Conservation (phyloP, 2,797 vertebrate species). For the Phylloscopus collybita region DNA sequence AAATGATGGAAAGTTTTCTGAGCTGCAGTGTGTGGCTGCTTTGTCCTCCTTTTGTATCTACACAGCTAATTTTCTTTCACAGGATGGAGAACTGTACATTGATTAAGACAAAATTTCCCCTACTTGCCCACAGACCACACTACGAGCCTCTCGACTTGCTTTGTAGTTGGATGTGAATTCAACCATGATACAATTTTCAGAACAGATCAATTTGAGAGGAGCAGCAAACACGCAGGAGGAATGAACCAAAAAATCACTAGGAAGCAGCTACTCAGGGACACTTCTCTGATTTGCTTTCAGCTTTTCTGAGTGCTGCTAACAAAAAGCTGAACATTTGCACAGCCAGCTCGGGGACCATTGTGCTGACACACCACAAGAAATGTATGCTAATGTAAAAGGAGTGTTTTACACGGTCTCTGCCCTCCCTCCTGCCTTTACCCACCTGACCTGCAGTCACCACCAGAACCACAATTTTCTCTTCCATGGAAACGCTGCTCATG, state of each 20-base stretch:
- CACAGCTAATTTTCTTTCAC: constrained; percentile 44
- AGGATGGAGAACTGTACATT: constrained; percentile 48
- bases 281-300: background rate
- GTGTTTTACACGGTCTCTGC: background rate
- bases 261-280: background rate
- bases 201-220: constrained; percentile 28
- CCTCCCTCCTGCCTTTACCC: background rate
- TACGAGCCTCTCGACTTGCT: background rate
- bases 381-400: background rate
- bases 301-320: background rate
- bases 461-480: background rate
- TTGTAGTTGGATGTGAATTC: constrained; percentile 56
- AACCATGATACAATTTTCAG: constrained; percentile 61
- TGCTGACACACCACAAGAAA: background rate
- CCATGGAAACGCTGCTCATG: background rate
- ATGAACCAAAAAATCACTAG: constrained; percentile 6
- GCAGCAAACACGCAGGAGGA: background rate
- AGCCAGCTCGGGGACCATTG: background rate
- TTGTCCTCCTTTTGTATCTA: constrained; percentile 58
- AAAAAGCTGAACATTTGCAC: background rate
- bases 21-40: constrained; percentile 45
- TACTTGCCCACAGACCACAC: constrained; percentile 25
- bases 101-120: constrained; percentile 58
- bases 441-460: background rate
- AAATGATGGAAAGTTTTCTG: constrained; percentile 56